Evolutionary conservation across 2,797 vertebrate genomes (phyloP).

Genomic region (Netta rufina): DNA sequence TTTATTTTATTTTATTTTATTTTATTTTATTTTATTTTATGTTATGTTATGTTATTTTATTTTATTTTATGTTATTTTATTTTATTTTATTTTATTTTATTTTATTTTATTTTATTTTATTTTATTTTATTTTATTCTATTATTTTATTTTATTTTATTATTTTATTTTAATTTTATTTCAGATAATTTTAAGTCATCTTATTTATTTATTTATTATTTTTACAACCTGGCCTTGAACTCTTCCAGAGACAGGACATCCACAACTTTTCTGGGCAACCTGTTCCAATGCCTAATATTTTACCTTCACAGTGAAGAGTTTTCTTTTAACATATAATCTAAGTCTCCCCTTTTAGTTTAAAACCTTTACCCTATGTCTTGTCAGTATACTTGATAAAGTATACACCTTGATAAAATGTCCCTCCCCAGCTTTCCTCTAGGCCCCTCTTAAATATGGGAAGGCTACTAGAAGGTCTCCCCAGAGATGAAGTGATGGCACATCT

Average conservation of each 20-base stretch:
- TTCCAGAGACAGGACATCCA: background rate
- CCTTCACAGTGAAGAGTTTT: background rate
- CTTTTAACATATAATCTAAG: background rate
- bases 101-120: background rate
- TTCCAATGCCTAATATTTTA: background rate
- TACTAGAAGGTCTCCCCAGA: background rate
- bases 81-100: background rate
- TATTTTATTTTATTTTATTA: background rate
- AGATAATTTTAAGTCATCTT: no score
- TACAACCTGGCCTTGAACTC: background rate
- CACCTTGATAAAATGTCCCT: no score
- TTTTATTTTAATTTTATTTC: background rate
- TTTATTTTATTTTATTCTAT: background rate
- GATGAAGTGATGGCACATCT: no score
- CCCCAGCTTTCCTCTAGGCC: no score
- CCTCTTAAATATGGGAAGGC: no score
- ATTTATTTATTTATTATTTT: background rate
- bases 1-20: background rate
- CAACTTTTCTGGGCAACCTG: background rate
- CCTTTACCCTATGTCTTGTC: background rate
- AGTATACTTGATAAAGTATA: background rate
- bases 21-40: background rate
- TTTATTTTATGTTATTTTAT: background rate
- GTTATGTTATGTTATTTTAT: background rate
- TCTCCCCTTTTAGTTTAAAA: background rate